Conservation (phyloP, 2,113 vertebrate species). For the Hippocampus comes region DNA sequence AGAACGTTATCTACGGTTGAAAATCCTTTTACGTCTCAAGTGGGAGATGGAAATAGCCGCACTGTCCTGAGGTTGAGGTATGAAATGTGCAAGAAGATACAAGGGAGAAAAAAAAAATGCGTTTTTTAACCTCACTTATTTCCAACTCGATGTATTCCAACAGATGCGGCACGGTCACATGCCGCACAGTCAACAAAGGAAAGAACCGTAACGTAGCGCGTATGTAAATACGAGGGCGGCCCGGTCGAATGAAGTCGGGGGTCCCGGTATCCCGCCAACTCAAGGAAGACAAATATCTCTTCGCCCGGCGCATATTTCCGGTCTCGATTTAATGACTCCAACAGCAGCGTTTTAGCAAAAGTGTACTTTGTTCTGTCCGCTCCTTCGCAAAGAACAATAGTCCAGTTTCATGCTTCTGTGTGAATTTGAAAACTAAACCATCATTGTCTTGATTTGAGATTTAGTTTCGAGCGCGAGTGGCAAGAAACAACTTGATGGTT, state of each 20-base stretch:
- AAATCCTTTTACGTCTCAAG: conserved; percentile 58
- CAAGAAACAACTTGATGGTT: too few relatives aligned
- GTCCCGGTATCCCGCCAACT: too few relatives aligned
- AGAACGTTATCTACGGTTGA: conserved; percentile 49
- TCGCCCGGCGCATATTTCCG: too few relatives aligned
- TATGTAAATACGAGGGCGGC: too few relatives aligned
- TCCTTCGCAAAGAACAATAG: too few relatives aligned
- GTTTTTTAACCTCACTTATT: not conserved
- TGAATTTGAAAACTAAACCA: conserved; percentile 8
- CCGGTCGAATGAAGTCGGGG: too few relatives aligned
- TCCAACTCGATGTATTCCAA: conserved; percentile 9
- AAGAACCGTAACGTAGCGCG: not conserved
- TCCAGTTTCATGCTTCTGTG: not conserved
- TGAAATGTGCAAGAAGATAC: conserved; percentile 51
- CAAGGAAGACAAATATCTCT: too few relatives aligned
- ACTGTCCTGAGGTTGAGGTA: conserved; percentile 49
- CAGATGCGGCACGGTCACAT: not conserved
- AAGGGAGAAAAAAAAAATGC: conserved; percentile 54
- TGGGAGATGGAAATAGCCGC: conserved; percentile 53
- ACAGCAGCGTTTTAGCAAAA: too few relatives aligned
- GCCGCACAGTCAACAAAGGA: not conserved
- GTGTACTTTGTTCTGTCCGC: too few relatives aligned
- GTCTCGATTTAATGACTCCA: too few relatives aligned
- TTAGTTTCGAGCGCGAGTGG: too few relatives aligned
- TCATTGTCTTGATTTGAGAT: conserved; percentile 5